Conservation (phyloP, 2,888 invertebrate species). For the Tortrix viridana region DNA sequence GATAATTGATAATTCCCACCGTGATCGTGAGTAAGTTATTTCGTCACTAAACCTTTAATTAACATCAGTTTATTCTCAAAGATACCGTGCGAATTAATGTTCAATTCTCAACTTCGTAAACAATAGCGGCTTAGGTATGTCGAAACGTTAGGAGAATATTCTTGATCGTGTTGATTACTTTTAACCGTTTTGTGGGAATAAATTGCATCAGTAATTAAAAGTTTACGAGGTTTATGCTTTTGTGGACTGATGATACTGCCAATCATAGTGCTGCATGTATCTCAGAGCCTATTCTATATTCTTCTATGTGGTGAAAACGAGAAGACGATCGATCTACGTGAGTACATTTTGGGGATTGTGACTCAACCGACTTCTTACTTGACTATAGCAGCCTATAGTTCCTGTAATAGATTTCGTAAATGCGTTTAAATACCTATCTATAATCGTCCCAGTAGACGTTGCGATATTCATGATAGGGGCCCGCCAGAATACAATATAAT, state of each 20-base stretch:
- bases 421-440: too few species aligned
- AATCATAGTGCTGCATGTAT: constrained; percentile 1
- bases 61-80: constrained; percentile 30
- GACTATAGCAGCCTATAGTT: too few species aligned
- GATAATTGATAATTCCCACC: too few species aligned
- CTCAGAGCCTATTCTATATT: not conserved
- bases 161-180: constrained; percentile 69
- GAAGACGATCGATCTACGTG: too few species aligned
- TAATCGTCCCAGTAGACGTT: too few species aligned
- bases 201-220: constrained; percentile 72
- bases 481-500: too few species aligned
- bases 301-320: not conserved
- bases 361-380: too few species aligned
- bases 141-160: constrained; percentile 65
- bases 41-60: constrained; percentile 18
- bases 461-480: too few species aligned
- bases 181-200: constrained; percentile 74
- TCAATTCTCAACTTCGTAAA: constrained; percentile 41
- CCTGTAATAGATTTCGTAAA: too few species aligned
- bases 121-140: constrained; percentile 50
- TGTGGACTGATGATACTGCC: constrained; percentile 59
- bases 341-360: too few species aligned
- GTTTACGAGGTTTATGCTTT: constrained; percentile 57
- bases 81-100: constrained; percentile 43
- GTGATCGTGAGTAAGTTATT: constrained; percentile 15